Conservation (phyloP, 2,113 vertebrate genomes). For the Puffinus mauretanicus region DNA sequence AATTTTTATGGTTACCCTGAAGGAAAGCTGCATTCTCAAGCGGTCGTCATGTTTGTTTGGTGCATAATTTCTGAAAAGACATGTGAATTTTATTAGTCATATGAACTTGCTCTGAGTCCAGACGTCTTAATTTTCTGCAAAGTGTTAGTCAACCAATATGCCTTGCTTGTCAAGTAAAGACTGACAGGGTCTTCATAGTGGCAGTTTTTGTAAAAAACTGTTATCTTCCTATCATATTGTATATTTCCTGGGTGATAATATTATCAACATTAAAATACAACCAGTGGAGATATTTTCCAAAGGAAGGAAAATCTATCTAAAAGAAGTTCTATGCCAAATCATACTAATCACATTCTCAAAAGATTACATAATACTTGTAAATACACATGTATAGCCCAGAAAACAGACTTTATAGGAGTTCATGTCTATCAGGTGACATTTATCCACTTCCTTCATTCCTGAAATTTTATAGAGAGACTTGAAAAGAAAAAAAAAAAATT, state of each 20-base stretch:
- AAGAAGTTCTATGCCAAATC: neutral
- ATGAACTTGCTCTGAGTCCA: neutral
- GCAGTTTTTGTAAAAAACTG: neutral
- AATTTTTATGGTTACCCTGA: neutral
- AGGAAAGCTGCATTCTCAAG: neutral
- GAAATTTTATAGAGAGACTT: neutral
- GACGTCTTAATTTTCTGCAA: constrained; percentile 6
- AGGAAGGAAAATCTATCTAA: neutral
- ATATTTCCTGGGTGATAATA: neutral
- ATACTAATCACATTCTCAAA: neutral
- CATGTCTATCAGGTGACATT: neutral
- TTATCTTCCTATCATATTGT: neutral
- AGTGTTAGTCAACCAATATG: neutral
- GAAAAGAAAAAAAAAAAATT: neutral
- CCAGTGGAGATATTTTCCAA: neutral
- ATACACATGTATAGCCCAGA: neutral
- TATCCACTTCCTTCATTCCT: neutral
- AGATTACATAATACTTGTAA: neutral
- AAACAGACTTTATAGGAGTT: neutral
- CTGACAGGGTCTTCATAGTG: neutral
- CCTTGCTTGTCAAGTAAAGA: neutral
- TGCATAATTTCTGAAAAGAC: constrained; percentile 20
- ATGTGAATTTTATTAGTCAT: neutral
- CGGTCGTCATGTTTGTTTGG: neutral
- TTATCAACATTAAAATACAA: neutral